These are phyloP conservation scores for Zygaena filipendulae DNA, from an alignment of 2,888 invertebrate species.

Conservation along the genomic window DNA sequence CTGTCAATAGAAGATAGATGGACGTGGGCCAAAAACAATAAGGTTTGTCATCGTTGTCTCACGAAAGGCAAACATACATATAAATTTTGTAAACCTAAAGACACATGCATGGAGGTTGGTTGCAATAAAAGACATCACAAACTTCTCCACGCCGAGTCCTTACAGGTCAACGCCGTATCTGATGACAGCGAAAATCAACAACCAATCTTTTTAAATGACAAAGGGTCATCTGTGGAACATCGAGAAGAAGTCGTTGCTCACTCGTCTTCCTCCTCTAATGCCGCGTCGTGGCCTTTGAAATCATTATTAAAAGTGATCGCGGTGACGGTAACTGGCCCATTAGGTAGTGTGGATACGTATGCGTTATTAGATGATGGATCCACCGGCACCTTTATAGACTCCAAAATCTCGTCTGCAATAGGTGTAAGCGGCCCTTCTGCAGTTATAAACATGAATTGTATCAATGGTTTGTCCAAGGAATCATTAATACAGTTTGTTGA, in stretches of 20 bases:
- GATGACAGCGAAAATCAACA: too few relatives aligned
- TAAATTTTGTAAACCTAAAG: not conserved
- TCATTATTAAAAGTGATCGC: conserved; percentile 5
- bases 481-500: not conserved
- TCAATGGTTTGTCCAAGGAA: conserved; percentile 1
- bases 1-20: not conserved
- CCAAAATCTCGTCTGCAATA: not conserved
- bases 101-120: not conserved
- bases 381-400: conserved; percentile 2
- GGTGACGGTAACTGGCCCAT: conserved; percentile 1
- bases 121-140: not conserved
- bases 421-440: conserved; percentile 8
- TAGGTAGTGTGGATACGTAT: conserved; percentile 2
- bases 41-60: not conserved
- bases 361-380: conserved; percentile 8
- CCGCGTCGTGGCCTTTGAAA: too few relatives aligned
- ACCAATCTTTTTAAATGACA: too few relatives aligned
- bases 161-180: too few relatives aligned
- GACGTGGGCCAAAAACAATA: not conserved
- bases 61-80: not conserved
- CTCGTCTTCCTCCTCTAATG: too few relatives aligned
- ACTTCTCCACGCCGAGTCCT: too few relatives aligned
- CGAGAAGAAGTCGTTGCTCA: too few relatives aligned
- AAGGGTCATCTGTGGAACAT: too few relatives aligned
- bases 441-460: conserved; percentile 1